A percentile compares a stretch with the other conserved stretches of the same genome.
Evolutionary conservation across 35 echinoderm and acorn worm genomes (phyloP).

Genomic region (Ophioderma brevispina): DNA sequence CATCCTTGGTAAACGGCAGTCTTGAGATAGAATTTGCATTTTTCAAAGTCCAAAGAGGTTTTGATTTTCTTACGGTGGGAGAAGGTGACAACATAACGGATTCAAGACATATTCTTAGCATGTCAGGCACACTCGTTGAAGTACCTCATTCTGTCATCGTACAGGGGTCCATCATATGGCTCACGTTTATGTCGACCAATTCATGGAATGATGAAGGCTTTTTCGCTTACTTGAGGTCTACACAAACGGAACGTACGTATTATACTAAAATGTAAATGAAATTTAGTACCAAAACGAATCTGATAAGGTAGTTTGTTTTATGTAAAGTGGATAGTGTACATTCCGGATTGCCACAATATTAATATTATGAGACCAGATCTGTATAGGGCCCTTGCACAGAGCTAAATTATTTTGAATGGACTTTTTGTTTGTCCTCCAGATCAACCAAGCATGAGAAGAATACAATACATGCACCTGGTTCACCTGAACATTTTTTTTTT

Average conservation of each 20-base stretch:
- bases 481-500: too few relatives aligned
- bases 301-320: not conserved
- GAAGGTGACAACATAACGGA: not conserved
- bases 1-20: not conserved
- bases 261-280: not conserved
- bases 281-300: not conserved
- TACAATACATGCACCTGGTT: too few relatives aligned
- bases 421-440: too few relatives aligned
- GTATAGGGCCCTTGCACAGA: too few relatives aligned
- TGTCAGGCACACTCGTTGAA: not conserved
- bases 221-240: not conserved
- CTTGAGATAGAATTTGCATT: not conserved
- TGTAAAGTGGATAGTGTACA: not conserved
- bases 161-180: not conserved
- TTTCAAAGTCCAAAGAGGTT: not conserved
- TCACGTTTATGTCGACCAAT: not conserved
- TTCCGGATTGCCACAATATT: not conserved
- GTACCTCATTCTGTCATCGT: not conserved
- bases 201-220: not conserved
- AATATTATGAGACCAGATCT: not conserved
- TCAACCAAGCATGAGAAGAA: too few relatives aligned
- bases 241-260: not conserved
- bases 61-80: not conserved
- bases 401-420: too few relatives aligned
- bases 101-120: too few relatives aligned